Evolutionary conservation across 2,113 vertebrate species (phyloP), one percentile per base, ranked within the genome.

Genomic region (Mirza zaza): DNA sequence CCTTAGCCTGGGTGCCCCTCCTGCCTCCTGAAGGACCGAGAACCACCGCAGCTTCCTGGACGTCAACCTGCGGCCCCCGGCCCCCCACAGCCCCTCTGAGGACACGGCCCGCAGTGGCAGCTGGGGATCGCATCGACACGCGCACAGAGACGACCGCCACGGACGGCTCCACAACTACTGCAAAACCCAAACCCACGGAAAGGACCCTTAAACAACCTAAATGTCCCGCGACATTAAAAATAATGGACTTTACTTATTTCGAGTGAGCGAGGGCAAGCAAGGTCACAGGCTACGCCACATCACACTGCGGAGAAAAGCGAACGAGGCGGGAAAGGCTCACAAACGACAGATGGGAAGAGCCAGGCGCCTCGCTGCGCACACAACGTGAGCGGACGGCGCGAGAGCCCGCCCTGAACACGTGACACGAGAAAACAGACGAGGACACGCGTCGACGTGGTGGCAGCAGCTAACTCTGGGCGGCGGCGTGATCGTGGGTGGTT

Each of bases 301-400:
- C 29, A 17, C 0, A 2, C 59, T 6, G 70, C 3, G 14, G 34
- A 15, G 67, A 39, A 42, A 50, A 65, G n/a, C 4, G 14, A 86
- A 2, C 0, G 18, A 23, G 0, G 10, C 0, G 11, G 90, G 42
- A 61, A 32, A 45, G 0, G 7, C 39, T 12, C 2, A 1, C 0
- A 0, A 55, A 32, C 3, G 0, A 15, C 1, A 13, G 5, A 7
- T 0, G 8, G 20, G 7, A 21, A 18, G 32, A 34, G 32, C 6
- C 52, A 4, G 48, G 6, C 2, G 0, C 3, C 0, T 2, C 1
- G 0, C 7, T 3, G 6, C 39, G 13, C 15, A 0, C 6, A 8
- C 0, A 0, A 5, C 0, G 1, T 1, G 18, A 67, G 2, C 48
- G 13, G 3, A 29, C 8, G 8, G 6, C 3, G 0, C 17, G 20